Percentiles rank a stretch among this genome's conserved stretches.
Conservation (phyloP, 2,888 invertebrate species). For the Camponotus fellah region DNA sequence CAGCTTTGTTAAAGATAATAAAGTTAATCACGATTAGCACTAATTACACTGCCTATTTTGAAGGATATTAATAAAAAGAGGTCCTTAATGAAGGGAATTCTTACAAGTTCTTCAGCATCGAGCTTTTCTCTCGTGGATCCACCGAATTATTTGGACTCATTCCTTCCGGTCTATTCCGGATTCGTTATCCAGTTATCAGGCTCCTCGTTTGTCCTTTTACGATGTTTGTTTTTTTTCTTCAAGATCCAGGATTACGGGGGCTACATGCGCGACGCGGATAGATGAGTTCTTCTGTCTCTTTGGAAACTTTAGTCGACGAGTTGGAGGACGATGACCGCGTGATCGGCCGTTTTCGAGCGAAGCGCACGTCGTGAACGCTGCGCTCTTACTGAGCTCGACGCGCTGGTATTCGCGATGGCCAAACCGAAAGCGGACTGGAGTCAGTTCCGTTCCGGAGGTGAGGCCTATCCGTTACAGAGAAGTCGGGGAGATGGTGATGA, state of each 20-base stretch:
- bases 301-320: slow-evolving; percentile 10
- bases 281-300: background rate
- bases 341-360: slow-evolving; percentile 50
- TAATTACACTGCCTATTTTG: background rate
- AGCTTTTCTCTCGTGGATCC: slow-evolving; percentile 10
- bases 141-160: slow-evolving; percentile 27
- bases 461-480: slow-evolving; percentile 81
- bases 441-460: slow-evolving; percentile 75
- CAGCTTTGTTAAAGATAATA: background rate
- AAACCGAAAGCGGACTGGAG: slow-evolving; percentile 77
- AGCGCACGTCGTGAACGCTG: slow-evolving; percentile 71
- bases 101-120: slow-evolving; percentile 41
- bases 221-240: background rate
- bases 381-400: slow-evolving; percentile 70
- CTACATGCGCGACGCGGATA: background rate
- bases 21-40: background rate
- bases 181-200: slow-evolving; percentile 19
- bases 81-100: slow-evolving; percentile 3
- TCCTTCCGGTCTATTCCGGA: slow-evolving; percentile 15
- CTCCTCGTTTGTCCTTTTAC: background rate
- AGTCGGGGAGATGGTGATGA: slow-evolving; percentile 76
- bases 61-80: background rate
- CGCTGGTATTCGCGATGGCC: slow-evolving; percentile 69
- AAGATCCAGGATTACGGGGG: background rate
- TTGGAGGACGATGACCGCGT: slow-evolving; percentile 33